Base-by-base conservation (phyloP, 2,888 invertebrate species). In the Salticus scenicus region DNA sequence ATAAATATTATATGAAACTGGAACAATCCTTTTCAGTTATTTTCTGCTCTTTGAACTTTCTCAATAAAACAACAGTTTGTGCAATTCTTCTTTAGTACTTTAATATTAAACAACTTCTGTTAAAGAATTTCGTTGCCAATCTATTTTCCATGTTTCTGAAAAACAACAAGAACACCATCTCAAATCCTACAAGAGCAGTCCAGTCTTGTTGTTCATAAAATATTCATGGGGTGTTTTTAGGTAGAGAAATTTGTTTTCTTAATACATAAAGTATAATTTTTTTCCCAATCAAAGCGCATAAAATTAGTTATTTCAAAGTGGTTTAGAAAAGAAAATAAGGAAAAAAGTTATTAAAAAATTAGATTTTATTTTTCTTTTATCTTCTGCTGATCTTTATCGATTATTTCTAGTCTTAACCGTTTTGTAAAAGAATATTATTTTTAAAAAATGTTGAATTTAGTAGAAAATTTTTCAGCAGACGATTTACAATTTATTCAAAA, bases 251-350 rank as follows among this genome's bases (percentile, higher is more conserved):
- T 20, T 57, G 57, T 57, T 57, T 24, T 17, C 24, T 17, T 57
- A 57, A 57, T 57, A 57, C 57, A 24, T 24, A 57, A 57, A 57
- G 24, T n/a, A 24, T 24, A 24, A 57, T 5, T 7, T 57, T 57
- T 57, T 47, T 57, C 24, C 24, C 57, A 57, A 57, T 57, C 57
- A 57, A 57, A 57, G 24, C 24, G 57, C 57, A 57, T 57, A 24
- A 57, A 57, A 57, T 57, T 24, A 57, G 57, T 57, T 57, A 20
- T 57, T 17, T 20, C 7, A 57, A 24, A 17, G 5, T 5, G 5
- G 4, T 24, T 2, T 2, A 12, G 20, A 57, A 24, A 57, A 57
- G 24, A 17, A 47, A 47, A 47, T 47, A 47, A 47, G 12, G 7
- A 17, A 47, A 24, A 57, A 57, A 24, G 24, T 20, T 24, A 24